Base-by-base conservation (phyloP, 2,888 invertebrate genomes). In the Bibio marci region DNA sequence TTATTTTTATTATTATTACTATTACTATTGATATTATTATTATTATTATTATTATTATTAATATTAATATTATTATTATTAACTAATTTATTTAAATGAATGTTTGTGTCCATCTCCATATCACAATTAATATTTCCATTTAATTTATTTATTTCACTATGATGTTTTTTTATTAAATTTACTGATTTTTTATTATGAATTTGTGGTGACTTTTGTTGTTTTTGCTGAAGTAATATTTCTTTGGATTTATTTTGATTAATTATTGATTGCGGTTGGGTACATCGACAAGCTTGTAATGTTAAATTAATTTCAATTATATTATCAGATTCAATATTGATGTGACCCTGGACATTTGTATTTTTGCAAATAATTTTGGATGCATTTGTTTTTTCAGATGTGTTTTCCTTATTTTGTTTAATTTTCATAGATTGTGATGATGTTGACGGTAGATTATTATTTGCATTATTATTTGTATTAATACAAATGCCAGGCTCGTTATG, bases 401-500 rank as follows among this genome's bases (percentile, higher is more conserved):
- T n/a, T n/a, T n/a, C n/a, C n/a, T n/a, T n/a, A n/a, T n/a, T n/a
- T n/a, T n/a, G n/a, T n/a, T n/a, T n/a, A n/a, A n/a, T n/a, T n/a
- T n/a, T n/a, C n/a, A n/a, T n/a, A n/a, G n/a, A n/a, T 30, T 30
- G 6, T 34, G 39, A n/a, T 19, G 39, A 4, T 25, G 27, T 3
- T 12, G 27, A 10, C 19, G 18, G 17, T 22, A 30, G 31, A 13
- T 54, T 45, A 50, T 46, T 45, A 48, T 48, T 49, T 51, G n/a
- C n/a, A n/a, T n/a, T n/a, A n/a, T 53, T 41, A 51, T 55, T 43
- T 47, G 49, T 46, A 53, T 54, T 43, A 49, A 51, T 6, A 54
- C 58, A 44, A 41, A 54, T 67, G 69, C 73, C 73, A 71, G 71
- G 71, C 64, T 69, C 71, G 67, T 66, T 68, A 66, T 68, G 76